Conservation (phyloP, 2,113 vertebrate genomes). For the Asarcornis scutulata region DNA sequence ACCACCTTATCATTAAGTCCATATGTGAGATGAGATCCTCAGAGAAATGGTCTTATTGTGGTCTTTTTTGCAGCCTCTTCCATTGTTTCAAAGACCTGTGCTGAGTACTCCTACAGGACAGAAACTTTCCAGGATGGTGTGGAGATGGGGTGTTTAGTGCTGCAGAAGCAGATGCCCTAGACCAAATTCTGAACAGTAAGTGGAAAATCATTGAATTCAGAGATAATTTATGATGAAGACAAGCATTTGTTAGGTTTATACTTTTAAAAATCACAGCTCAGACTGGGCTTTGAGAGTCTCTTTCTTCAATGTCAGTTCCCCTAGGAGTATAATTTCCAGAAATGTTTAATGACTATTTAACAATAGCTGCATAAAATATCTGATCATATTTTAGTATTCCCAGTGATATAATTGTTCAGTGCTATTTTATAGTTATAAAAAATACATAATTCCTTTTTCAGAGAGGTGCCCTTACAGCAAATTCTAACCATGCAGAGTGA, state of each 20-base stretch:
- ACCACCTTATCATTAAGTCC: neutral
- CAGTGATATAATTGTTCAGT: neutral
- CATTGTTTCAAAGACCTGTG: neutral
- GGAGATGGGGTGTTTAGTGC: neutral
- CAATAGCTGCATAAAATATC: constrained; percentile 48
- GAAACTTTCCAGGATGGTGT: neutral
- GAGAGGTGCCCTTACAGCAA: neutral
- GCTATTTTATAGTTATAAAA: neutral
- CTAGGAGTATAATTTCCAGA: constrained; percentile 26
- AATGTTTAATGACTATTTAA: constrained; percentile 59
- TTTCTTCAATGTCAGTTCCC: constrained; percentile 41
- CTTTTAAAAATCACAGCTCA: constrained; percentile 14
- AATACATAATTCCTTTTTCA: neutral
- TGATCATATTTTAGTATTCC: constrained; percentile 36
- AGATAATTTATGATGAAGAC: neutral
- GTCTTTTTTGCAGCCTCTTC: neutral
- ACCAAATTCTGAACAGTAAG: neutral
- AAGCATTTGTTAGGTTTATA: neutral
- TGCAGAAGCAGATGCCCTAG: neutral
- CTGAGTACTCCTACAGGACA: rapidly evolving
- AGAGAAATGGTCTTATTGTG: neutral
- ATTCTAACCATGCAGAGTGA: neutral
- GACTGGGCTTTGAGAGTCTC: neutral
- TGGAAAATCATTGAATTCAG: neutral
- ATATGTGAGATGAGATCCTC: neutral